Conservation (phyloP, 1,140 invertebrate species). For the Delia radicum region DNA sequence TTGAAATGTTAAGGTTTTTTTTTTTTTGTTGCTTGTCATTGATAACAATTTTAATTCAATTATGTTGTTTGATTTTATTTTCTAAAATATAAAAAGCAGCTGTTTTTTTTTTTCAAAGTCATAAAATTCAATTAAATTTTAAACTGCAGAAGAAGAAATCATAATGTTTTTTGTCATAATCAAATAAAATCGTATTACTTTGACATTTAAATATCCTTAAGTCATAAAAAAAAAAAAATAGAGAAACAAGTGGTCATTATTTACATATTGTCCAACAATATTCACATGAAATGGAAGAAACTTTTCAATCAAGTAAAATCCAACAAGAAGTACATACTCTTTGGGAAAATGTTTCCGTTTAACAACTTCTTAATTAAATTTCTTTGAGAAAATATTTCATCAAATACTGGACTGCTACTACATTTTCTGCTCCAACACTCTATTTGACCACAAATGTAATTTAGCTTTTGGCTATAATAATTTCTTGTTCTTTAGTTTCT, state of each 20-base stretch:
- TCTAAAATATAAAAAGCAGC: slow-evolving; percentile 13
- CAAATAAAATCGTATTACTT: slow-evolving; percentile 30
- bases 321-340: neutral
- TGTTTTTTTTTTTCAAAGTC: slow-evolving; percentile 1
- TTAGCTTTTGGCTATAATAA: neutral
- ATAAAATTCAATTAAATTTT: slow-evolving; percentile 8
- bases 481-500: neutral
- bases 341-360: slow-evolving; percentile 11
- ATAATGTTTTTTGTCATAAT: slow-evolving; percentile 10
- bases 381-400: slow-evolving; percentile 27
- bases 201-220: slow-evolving; percentile 27
- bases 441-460: slow-evolving; percentile 10
- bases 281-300: neutral
- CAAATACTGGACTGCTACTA: neutral
- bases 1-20: neutral
- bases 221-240: neutral
- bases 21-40: neutral
- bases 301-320: slow-evolving; percentile 1
- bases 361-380: slow-evolving; percentile 32
- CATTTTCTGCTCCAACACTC: neutral
- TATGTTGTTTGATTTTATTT: slow-evolving; percentile 13
- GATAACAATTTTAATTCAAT: slow-evolving; percentile 18
- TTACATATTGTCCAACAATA: slow-evolving; percentile 5
- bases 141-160: neutral
- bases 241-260: slow-evolving; percentile 16